Evolutionary conservation across 2,888 invertebrate genomes (phyloP), one percentile per base, ranked within the genome.

Genomic region (Automeris io): DNA sequence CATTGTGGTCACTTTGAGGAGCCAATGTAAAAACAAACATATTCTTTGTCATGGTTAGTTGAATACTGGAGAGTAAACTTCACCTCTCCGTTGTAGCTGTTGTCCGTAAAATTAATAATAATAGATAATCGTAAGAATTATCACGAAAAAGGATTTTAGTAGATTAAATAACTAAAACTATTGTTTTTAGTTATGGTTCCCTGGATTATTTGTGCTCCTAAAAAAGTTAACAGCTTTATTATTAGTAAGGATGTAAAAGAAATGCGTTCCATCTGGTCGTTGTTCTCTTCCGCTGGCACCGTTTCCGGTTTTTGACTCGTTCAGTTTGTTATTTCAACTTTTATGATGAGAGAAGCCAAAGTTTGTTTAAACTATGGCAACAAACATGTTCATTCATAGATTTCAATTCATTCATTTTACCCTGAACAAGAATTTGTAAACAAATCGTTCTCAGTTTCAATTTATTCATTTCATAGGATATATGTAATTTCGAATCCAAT

Each of bases 251-350:
- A 16, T 16, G 16, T 29, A 9, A 29, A 29, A 29, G 29, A 29
- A 61, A 62, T 66, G 61, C 61, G 63, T 64, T 63, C 74, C 86
- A 86, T 85, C 85, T 86, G 86, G 81, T 85, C 85, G 85, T 85
- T 76, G 82, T 71, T 57, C 68, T 64, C 76, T 80, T 83, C 83
- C 82, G 74, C 64, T 63, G 74, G 72, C 76, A 78, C 66, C 66
- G 65, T 81, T 80, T 83, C 82, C 81, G 79, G 78, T 56, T 54
- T 58, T 59, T 22, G 22, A 31, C 72, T 74, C 65, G 66, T 69
- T 70, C 55, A 52, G 76, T 78, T 77, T 74, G 69, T 79, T 80
- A 76, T 75, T 74, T 62, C 59, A 68, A 68, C 65, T 67, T 78
- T 79, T 70, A 78, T 72, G 69, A 79, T 71, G 70, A 74, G 68